Percentiles rank a stretch among this genome's conserved stretches.
Evolutionary conservation across 2,888 invertebrate species (phyloP).

Genomic region (Ophonus ardosiacus): DNA sequence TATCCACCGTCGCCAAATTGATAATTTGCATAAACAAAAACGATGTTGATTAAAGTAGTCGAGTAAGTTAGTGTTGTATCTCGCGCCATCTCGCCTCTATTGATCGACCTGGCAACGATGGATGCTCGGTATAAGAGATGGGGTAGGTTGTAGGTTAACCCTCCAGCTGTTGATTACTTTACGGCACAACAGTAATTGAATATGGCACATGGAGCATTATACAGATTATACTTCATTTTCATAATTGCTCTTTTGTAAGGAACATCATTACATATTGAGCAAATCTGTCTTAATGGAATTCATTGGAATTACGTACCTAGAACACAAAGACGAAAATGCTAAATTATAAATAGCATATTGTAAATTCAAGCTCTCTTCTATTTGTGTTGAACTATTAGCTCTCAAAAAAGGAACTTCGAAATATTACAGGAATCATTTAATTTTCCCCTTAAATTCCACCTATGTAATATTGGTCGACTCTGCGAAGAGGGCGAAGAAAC

Average conservation of each 20-base stretch:
- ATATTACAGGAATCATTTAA: too few relatives aligned
- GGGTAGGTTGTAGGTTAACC: conserved; percentile 28
- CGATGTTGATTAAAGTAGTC: conserved; percentile 57
- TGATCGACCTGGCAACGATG: conserved; percentile 10
- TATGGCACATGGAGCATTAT: conserved; percentile 12
- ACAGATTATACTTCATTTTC: background rate
- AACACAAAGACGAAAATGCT: background rate
- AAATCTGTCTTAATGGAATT: background rate
- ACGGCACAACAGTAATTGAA: conserved; percentile 18
- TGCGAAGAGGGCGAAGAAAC: too few relatives aligned
- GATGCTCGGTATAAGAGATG: background rate
- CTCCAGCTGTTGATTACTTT: conserved; percentile 37
- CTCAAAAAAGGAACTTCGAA: too few relatives aligned
- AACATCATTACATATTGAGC: background rate
- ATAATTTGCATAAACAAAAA: conserved; percentile 62
- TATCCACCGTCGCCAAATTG: conserved; percentile 56
- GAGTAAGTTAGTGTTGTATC: conserved; percentile 29
- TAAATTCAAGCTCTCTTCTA: background rate
- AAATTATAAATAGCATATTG: background rate
- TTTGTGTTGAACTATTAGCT: background rate
- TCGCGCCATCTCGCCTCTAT: conserved; percentile 21
- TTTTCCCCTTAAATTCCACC: too few relatives aligned
- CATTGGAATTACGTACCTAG: background rate
- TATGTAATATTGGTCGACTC: too few relatives aligned
- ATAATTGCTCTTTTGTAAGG: conserved; percentile 7